Evolutionary conservation across 2,797 vertebrate species (phyloP).

Genomic region (Aulostomus chinensis): DNA sequence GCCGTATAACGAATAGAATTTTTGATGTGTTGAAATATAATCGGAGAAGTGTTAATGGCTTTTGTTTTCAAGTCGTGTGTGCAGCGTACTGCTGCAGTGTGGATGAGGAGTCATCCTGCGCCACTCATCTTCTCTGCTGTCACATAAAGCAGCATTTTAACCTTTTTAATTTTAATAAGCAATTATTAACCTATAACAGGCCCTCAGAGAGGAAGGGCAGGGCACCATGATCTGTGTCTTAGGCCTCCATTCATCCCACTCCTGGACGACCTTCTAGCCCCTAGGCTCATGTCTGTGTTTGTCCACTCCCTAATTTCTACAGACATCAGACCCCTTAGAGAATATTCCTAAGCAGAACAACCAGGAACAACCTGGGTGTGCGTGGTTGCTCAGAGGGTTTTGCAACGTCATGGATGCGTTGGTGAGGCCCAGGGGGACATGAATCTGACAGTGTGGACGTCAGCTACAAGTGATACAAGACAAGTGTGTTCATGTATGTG

Average conservation of each 20-base stretch:
- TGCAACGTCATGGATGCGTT: conserved; percentile 17
- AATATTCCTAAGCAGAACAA: conserved; percentile 21
- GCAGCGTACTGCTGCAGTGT: background rate
- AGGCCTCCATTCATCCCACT: conserved; percentile 24
- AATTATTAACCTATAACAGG: conserved; percentile 65
- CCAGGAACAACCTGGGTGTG: background rate
- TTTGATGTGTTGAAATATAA: too few relatives aligned
- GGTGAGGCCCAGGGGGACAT: conserved; percentile 5
- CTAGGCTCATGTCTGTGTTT: conserved; percentile 16
- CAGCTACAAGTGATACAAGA: background rate
- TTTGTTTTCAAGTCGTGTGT: conserved; percentile 1
- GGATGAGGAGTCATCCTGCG: conserved; percentile 5
- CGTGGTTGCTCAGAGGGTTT: conserved; percentile 24
- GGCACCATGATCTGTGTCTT: background rate
- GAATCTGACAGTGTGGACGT: background rate
- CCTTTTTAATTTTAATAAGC: conserved; percentile 56
- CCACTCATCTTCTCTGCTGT: conserved; percentile 33
- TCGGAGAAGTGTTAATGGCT: too few relatives aligned
- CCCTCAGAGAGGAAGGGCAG: conserved; percentile 35
- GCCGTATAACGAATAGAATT: too few relatives aligned
- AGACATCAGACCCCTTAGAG: conserved; percentile 8
- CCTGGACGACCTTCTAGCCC: conserved; percentile 30
- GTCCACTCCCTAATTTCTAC: conserved; percentile 31
- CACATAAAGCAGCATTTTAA: conserved; percentile 58
- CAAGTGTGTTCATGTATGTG: background rate